Percentiles rank a stretch among this genome's conserved stretches.
Evolutionary conservation across 2,113 vertebrate genomes (phyloP).

Genomic region (Bubalus kerabau): DNA sequence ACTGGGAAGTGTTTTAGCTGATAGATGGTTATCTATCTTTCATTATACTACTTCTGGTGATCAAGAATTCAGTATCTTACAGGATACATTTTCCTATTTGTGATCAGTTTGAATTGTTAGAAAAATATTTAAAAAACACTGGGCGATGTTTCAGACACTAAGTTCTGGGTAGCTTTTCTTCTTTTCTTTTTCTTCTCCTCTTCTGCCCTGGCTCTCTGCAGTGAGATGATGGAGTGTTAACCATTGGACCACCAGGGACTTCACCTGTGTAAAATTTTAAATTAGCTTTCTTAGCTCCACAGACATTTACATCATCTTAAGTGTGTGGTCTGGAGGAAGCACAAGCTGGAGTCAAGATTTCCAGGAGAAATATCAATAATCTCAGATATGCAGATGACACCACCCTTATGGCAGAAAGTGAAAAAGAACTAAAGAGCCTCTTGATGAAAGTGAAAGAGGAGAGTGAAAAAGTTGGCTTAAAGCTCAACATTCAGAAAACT

Average conservation of each 20-base stretch:
- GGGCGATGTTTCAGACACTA: neutral
- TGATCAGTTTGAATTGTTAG: neutral
- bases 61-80: neutral
- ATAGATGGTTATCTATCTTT: neutral
- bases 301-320: neutral
- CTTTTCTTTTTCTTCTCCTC: neutral
- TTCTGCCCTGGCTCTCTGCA: neutral
- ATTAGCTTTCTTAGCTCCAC: neutral
- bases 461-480: no score
- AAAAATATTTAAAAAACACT: neutral
- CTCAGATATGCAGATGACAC: neutral
- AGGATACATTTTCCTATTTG: neutral
- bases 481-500: no score
- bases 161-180: neutral
- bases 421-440: neutral
- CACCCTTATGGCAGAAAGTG: neutral
- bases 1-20: neutral
- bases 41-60: neutral
- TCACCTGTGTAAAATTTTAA: neutral
- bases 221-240: neutral
- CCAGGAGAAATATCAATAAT: accelerated
- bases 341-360: neutral
- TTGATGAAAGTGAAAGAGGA: neutral
- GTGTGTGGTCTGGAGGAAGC: neutral
- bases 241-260: neutral